Conservation (phyloP, 1,140 invertebrate genomes). For the Asobara japonica region DNA sequence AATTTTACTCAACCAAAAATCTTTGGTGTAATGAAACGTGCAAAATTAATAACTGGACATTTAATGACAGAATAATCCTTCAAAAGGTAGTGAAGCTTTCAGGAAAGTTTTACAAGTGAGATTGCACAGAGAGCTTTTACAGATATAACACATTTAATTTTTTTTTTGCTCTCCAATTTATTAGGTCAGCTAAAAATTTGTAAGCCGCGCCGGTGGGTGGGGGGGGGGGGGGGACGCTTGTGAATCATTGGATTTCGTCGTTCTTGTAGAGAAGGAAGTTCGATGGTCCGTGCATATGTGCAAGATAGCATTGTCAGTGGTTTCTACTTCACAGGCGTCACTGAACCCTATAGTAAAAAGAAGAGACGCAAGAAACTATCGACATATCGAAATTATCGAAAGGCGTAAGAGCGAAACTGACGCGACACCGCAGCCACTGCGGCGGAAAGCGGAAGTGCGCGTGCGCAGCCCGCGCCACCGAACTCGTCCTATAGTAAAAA, state of each 20-base stretch:
- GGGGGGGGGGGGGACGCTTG: slow-evolving; percentile 13
- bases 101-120: neutral
- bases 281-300: slow-evolving; percentile 62
- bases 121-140: neutral
- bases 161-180: neutral
- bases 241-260: slow-evolving; percentile 64
- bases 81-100: neutral
- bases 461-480: too few species aligned
- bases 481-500: too few species aligned
- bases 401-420: too few species aligned
- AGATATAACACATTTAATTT: neutral
- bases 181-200: slow-evolving; percentile 25
- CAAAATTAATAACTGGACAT: neutral
- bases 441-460: too few species aligned
- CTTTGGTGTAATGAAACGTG: neutral
- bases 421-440: too few species aligned
- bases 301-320: slow-evolving; percentile 66
- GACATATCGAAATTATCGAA: too few species aligned
- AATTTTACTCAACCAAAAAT: neutral
- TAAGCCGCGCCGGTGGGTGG: slow-evolving; percentile 50
- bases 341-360: too few species aligned
- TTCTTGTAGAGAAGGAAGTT: slow-evolving; percentile 63
- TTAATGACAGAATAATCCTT: neutral
- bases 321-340: slow-evolving; percentile 68
- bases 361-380: too few species aligned